Evolutionary conservation across 2,888 invertebrate species (phyloP).

Genomic region (Neria commutata): DNA sequence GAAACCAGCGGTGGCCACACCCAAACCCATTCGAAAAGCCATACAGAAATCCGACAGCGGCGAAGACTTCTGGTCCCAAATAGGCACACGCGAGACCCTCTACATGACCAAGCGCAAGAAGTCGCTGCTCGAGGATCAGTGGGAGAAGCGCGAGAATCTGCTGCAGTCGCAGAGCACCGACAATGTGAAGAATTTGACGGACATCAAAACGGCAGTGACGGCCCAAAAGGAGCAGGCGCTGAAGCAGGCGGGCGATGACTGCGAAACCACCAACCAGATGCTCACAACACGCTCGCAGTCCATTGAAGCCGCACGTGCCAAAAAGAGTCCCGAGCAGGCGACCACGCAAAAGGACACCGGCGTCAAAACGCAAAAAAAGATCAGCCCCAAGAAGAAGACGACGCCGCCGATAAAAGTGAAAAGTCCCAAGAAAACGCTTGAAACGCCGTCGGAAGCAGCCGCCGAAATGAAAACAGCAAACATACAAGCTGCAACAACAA

Average conservation of each 20-base stretch:
- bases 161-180: conserved; percentile 27
- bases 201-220: conserved; percentile 31
- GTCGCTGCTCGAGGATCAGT: conserved; percentile 61
- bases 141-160: conserved; percentile 34
- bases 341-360: conserved; percentile 22
- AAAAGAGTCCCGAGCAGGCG: conserved; percentile 6
- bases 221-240: conserved; percentile 34
- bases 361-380: conserved; percentile 16
- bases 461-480: not conserved
- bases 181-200: conserved; percentile 32
- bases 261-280: conserved; percentile 14
- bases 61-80: conserved; percentile 71
- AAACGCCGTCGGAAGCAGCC: not conserved
- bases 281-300: conserved; percentile 30
- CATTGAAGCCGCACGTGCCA: conserved; percentile 32
- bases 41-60: conserved; percentile 56
- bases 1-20: conserved; percentile 38
- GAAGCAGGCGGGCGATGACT: conserved; percentile 33
- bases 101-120: conserved; percentile 67
- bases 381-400: conserved; percentile 23
- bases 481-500: conserved; percentile 26
- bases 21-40: conserved; percentile 46
- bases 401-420: conserved; percentile 25
- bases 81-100: conserved; percentile 71
- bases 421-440: conserved; percentile 19